Evolutionary conservation across 2,888 invertebrate genomes (phyloP).

Genomic region (Mycalesis mineus): DNA sequence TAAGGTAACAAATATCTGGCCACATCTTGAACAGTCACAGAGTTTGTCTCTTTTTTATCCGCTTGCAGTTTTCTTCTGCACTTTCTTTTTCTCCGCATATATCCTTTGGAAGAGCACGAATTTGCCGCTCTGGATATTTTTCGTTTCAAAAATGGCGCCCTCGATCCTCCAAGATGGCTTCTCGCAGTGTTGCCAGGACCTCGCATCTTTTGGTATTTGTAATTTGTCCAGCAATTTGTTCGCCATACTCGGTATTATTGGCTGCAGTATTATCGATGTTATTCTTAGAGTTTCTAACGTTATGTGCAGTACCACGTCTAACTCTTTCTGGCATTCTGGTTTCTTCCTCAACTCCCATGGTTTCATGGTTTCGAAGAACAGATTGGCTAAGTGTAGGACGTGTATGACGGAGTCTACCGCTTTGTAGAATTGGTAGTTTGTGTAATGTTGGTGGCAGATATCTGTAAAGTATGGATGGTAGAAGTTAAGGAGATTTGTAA

Average conservation of each 20-base stretch:
- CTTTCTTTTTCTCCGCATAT: slow-evolving; percentile 51
- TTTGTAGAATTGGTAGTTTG: slow-evolving; percentile 88
- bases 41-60: slow-evolving; percentile 28
- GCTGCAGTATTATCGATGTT: slow-evolving; percentile 85
- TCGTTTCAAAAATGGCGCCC: slow-evolving; percentile 60
- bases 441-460: slow-evolving; percentile 82
- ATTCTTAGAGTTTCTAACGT: slow-evolving; percentile 91
- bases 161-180: slow-evolving; percentile 60
- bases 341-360: slow-evolving; percentile 92
- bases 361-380: slow-evolving; percentile 89
- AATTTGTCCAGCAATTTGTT: slow-evolving; percentile 84
- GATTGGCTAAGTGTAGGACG: slow-evolving; percentile 87
- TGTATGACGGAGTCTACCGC: slow-evolving; percentile 87
- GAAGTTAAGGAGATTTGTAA: too few species aligned
- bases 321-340: slow-evolving; percentile 72
- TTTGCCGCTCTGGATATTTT: slow-evolving; percentile 61
- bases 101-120: slow-evolving; percentile 67
- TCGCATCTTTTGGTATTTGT: slow-evolving; percentile 50
- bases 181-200: slow-evolving; percentile 60
- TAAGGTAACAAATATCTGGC: too few species aligned
- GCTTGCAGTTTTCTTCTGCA: slow-evolving; percentile 49
- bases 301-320: slow-evolving; percentile 87
- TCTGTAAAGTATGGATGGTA: too few species aligned
- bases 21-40: too few species aligned
- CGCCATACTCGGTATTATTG: slow-evolving; percentile 88